Evolutionary conservation across 2,888 invertebrate species (phyloP).

Genomic region (Melanophora roralis): DNA sequence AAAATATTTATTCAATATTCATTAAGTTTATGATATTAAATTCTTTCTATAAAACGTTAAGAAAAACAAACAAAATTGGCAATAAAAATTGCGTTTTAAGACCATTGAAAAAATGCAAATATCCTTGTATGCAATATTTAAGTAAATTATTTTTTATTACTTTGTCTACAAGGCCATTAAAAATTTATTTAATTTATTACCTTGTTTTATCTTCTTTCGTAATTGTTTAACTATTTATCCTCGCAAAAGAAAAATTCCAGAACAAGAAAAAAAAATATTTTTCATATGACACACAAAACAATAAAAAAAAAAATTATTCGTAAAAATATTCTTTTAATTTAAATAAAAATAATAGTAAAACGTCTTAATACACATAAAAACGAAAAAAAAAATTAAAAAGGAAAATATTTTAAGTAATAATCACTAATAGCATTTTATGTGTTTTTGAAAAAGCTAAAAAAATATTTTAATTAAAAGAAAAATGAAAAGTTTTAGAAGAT

Average conservation of each 20-base stretch:
- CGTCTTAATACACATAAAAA: neutral
- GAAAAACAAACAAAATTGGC: no score
- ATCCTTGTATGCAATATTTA: no score
- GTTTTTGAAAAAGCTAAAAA: neutral
- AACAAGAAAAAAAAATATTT: neutral
- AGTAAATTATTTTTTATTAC: no score
- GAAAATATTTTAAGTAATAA: neutral
- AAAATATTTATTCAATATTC: no score
- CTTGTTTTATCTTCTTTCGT: neutral
- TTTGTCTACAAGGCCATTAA: neutral
- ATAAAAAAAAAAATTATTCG: neutral
- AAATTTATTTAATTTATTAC: neutral
- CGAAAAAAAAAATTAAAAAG: neutral
- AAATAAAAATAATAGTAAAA: slow-evolving; percentile 17
- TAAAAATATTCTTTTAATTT: neutral
- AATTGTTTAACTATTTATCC: neutral
- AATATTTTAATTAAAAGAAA: neutral
- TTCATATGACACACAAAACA: slow-evolving; percentile 17
- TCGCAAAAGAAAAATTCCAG: slow-evolving; percentile 39
- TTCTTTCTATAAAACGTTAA: no score
- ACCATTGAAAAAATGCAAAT: no score
- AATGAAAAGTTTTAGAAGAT: no score
- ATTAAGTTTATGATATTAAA: no score
- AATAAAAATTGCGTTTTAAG: no score
- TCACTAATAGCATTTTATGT: neutral